Base-by-base conservation (phyloP, 2,888 invertebrate genomes). In the Tenthredo amoena region DNA sequence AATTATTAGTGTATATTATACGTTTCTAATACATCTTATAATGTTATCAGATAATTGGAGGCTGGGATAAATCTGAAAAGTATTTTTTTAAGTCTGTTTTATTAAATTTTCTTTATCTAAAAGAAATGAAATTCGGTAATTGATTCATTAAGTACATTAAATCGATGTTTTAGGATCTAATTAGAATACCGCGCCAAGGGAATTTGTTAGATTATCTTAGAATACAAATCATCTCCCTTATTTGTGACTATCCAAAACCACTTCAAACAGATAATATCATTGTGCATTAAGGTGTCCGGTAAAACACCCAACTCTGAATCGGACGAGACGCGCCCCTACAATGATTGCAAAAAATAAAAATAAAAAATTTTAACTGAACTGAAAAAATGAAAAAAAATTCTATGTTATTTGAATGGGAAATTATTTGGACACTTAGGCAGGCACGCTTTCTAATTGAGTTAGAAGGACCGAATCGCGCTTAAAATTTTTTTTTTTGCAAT, bases 101-200 rank as follows among this genome's bases (percentile, higher is more conserved):
- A 3, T 62, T 10, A 2, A 62, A 62, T 62, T 10, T 10, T 26
- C 7, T 26, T 62, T 26, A 62, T 26, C 62, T 62, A 12, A 62
- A 26, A 55, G 7, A 62, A 62, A 71, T 71, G 37, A 71, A 15
- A n/a, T 37, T n/a, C 37, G 34, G 37, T 71, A n/a, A 37, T 37
- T 71, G 18, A 34, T 18, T 37, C 18, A 37, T 31, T 37, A 18
- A 71, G n/a, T 71, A 37, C 18, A 15, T 71, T 71, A 7, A 26
- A 37, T 71, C 18, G 18, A 71, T 71, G 31, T 34, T 71, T 37
- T 18, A 37, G 18, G 71, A 65, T 71, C 37, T 71, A 71, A 37
- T 37, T 71, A 71, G 15, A 71, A 71, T 71, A 71, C 71, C 12
- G 37, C 31, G 71, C 71, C 31, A 37, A 71, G 37, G 71, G 37